These are phyloP conservation scores for Trissoscelio sp. DNA, from an alignment of 2,888 invertebrate species.

Conservation along the genomic window DNA sequence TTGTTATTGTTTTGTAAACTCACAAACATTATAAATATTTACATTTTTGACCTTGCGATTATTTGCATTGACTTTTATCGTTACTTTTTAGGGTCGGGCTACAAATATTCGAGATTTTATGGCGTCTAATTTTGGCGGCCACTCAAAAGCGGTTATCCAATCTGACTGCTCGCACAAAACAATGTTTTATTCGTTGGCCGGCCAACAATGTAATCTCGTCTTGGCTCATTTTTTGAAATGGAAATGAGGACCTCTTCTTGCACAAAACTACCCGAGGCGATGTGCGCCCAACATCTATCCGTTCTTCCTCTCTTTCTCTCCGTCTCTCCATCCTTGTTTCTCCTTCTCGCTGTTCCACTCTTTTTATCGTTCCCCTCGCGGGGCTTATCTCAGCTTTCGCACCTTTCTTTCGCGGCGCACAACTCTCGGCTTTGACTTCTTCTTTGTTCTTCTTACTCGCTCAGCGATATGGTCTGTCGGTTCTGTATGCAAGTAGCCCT, in stretches of 20 bases:
- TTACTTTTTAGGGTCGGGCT: no score
- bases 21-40: no score
- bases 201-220: slow-evolving; percentile 24
- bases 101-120: no score
- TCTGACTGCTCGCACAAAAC: slow-evolving; percentile 14
- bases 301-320: slow-evolving; percentile 4
- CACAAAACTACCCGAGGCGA: slow-evolving; percentile 35
- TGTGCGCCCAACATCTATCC: slow-evolving; percentile 28
- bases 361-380: slow-evolving; percentile 16
- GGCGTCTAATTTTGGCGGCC: slow-evolving; percentile 28
- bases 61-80: no score
- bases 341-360: not conserved
- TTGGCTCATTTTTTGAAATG: slow-evolving; percentile 43
- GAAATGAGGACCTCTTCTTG: slow-evolving; percentile 47
- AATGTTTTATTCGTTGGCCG: slow-evolving; percentile 24
- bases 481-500: slow-evolving; percentile 66
- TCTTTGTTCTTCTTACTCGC: slow-evolving; percentile 64
- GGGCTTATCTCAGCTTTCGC: slow-evolving; percentile 55
- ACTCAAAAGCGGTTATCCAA: slow-evolving; percentile 18
- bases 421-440: slow-evolving; percentile 43
- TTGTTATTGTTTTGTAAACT: no score
- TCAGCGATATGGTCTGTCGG: slow-evolving; percentile 67
- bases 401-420: slow-evolving; percentile 62
- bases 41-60: no score
- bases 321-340: not conserved